Evolutionary conservation across 2,888 invertebrate genomes (phyloP), one percentile per base, ranked within the genome.

Genomic region (Agrochola lychnidis): DNA sequence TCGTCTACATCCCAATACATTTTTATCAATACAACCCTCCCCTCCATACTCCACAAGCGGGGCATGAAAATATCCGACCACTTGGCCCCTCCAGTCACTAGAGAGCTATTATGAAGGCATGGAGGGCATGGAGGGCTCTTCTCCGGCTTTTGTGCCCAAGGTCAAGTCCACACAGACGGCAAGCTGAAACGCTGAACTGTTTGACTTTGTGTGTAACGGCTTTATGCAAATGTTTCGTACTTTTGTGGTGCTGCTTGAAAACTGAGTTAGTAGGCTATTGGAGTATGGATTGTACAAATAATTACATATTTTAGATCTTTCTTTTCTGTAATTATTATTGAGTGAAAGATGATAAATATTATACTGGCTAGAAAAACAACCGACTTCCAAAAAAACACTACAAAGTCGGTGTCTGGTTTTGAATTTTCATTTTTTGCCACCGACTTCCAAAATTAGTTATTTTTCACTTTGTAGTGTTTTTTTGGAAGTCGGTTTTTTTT

Each of bases 1-100:
- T 16, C 30, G 36, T n/a, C 12, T 57, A 42, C 14, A 6, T 81
- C 1, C 12, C 45, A 77, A 64, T 30, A 61, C 25, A 48, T 48
- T 7, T 48, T 67, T 75, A 36, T 30, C 53, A 62, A 36, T 53
- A 36, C 76, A 19, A 62, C 62, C 30, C 22, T 53, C 45, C 45
- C 3, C 14, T 9, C 19, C n/a, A 14, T n/a, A 40, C 25, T 42
- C 3, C 12, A 7, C 70, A 80, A 83, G 86, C 73, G 36, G 42
- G 83, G 71, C 86, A 82, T 82, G 86, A 78, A 86, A 82, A 86
- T 71, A 73, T 78, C 59, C 71, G 25, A 42, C 79, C 62, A n/a
- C 70, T 78, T n/a, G 48, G n/a, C 70, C 68, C 3, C 73, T 59
- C 59, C 64, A 66, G 72, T 40, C 82, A 40, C 63, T 40, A 4